Conservation (phyloP, 2,113 vertebrate species). For the Beaufortia kweichowensis region DNA sequence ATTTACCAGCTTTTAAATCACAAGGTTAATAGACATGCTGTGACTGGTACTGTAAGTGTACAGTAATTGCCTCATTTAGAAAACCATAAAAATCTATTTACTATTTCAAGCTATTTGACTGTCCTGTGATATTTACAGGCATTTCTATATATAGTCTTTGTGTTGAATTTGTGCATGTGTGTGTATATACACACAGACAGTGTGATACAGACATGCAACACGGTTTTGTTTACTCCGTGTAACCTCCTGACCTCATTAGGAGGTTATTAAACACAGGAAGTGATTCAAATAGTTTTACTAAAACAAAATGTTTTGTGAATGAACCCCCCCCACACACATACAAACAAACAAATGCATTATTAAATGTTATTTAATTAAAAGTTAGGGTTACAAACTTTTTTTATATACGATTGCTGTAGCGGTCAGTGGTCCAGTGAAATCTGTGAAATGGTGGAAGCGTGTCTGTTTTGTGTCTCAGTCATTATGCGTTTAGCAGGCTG, state of each 20-base stretch:
- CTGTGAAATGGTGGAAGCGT: neutral
- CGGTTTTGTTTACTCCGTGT: neutral
- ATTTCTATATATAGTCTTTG: neutral
- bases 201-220: neutral
- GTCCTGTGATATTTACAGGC: neutral
- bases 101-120: neutral
- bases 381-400: constrained; percentile 17
- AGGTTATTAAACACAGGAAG: neutral
- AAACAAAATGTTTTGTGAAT: neutral
- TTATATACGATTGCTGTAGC: constrained; percentile 4
- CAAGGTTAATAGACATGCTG: neutral
- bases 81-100: neutral
- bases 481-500: constrained; percentile 21
- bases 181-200: neutral
- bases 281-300: neutral
- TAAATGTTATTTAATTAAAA: constrained; percentile 1
- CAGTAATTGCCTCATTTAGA: constrained; percentile 4
- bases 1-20: neutral
- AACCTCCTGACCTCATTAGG: neutral
- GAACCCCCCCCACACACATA: neutral
- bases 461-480: neutral
- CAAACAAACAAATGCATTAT: neutral
- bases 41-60: too few species aligned
- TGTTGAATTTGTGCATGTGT: neutral
- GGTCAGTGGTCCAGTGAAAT: neutral